A percentile compares a stretch with the other conserved stretches of the same genome.
Evolutionary conservation across 35 echinoderm and acorn worm species (phyloP).

Genomic region (Nesometra sesokonis): DNA sequence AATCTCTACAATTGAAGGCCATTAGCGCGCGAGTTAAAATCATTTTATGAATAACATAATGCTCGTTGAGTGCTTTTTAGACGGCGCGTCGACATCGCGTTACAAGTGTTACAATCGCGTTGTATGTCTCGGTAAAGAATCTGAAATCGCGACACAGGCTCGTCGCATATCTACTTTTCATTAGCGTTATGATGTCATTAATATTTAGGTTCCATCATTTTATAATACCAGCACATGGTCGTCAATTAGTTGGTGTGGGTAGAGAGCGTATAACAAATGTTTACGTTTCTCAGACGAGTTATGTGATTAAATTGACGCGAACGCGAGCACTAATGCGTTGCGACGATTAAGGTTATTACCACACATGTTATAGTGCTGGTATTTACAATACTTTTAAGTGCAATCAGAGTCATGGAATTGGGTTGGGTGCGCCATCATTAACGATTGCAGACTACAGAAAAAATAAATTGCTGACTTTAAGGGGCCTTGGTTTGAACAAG

Average conservation of each 20-base stretch:
- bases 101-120: not conserved
- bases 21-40: not conserved
- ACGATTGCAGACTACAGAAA: too few species aligned
- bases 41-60: not conserved
- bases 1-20: not conserved
- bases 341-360: not conserved
- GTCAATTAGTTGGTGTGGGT: not conserved
- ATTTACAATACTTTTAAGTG: not conserved
- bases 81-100: not conserved
- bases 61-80: not conserved
- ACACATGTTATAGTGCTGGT: not conserved
- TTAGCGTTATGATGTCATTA: not conserved
- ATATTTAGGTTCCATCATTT: not conserved
- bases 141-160: too few species aligned
- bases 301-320: not conserved
- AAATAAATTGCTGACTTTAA: too few species aligned
- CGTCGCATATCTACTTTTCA: not conserved
- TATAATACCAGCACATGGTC: not conserved
- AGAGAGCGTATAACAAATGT: not conserved
- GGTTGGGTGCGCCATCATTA: not conserved
- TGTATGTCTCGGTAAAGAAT: not conserved
- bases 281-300: not conserved
- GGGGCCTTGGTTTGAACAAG: too few species aligned
- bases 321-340: not conserved
- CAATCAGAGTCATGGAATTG: not conserved